phyloP scores from a whole-genome alignment of 2,113 vertebrate species.

The Platycercus adscitus region DNA sequence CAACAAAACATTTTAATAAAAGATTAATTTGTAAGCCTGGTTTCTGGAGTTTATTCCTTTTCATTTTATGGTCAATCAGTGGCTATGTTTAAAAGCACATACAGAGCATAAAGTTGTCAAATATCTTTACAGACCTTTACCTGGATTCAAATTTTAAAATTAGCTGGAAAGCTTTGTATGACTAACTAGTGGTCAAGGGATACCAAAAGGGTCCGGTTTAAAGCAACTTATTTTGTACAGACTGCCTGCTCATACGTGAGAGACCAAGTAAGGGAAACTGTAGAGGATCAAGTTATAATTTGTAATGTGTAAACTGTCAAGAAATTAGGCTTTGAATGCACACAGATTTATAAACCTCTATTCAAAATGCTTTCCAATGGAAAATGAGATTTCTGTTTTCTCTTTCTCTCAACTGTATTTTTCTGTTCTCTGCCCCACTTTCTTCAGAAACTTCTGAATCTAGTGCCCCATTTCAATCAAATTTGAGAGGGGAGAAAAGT shows the following conservation, averaged over 20 bases:
- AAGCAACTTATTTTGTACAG: not conserved
- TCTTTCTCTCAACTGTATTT: not conserved
- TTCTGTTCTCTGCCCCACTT: not conserved
- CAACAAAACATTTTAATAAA: not conserved
- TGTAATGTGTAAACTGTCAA: not conserved
- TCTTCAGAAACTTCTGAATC: not conserved
- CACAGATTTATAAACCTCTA: not conserved
- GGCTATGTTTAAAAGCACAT: not conserved
- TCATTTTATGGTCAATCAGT: not conserved
- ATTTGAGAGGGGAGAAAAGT: not conserved
- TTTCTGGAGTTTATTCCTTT: not conserved
- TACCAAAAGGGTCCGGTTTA: not conserved
- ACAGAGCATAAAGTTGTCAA: not conserved
- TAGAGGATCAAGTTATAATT: not conserved
- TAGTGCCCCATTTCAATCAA: not conserved
- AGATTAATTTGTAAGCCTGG: not conserved
- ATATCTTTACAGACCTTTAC: not conserved
- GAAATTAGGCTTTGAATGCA: not conserved
- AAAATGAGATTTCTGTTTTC: not conserved
- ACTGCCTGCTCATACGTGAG: not conserved
- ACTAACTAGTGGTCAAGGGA: not conserved
- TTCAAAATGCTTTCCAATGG: not conserved
- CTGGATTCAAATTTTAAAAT: not conserved
- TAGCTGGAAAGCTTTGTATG: not conserved
- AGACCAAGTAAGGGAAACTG: not conserved